phyloP scores from a whole-genome alignment of 2,797 vertebrate species.

The Loriculus beryllinus region DNA sequence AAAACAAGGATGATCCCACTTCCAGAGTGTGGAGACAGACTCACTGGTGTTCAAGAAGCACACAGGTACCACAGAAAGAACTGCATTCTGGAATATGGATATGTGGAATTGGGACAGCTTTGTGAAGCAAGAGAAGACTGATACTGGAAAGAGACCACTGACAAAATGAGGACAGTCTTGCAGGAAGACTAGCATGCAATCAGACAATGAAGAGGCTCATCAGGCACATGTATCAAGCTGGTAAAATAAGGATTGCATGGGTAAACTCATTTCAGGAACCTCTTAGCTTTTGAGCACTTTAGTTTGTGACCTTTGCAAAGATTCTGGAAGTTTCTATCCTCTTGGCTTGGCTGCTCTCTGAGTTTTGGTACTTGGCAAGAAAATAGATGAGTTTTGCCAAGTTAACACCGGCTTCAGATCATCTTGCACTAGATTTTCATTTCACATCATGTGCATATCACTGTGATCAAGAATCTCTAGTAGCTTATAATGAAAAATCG shows the following conservation, averaged over 20 bases:
- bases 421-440: neutral
- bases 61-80: neutral
- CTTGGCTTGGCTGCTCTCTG: neutral
- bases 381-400: neutral
- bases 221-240: neutral
- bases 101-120: neutral
- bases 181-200: fast-evolving
- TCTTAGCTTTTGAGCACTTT: neutral
- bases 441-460: neutral
- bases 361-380: neutral
- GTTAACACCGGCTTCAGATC: neutral
- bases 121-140: neutral
- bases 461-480: neutral
- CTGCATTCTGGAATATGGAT: neutral
- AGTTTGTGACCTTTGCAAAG: neutral
- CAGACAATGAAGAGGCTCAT: neutral
- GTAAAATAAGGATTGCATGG: neutral
- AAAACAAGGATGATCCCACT: neutral
- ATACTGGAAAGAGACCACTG: neutral
- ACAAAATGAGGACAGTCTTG: neutral
- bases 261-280: neutral
- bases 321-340: neutral
- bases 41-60: neutral
- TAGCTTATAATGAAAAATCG: neutral
- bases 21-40: neutral